Conservation (phyloP, 2,888 invertebrate species). For the Asteroscopus sphinx region DNA sequence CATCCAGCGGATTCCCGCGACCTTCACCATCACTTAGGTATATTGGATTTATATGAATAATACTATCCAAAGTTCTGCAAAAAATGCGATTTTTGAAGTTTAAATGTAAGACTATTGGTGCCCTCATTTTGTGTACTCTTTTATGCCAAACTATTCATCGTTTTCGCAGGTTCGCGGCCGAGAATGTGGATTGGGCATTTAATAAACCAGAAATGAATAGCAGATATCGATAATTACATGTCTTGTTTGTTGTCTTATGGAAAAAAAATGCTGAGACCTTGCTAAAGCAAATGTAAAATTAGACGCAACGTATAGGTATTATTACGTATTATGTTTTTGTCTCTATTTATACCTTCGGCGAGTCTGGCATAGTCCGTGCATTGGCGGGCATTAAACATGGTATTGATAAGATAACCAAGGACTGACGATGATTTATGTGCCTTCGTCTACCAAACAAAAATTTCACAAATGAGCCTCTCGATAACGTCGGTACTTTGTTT, state of each 20-base stretch:
- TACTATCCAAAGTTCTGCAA: too few species aligned
- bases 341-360: constrained; percentile 10
- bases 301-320: constrained; percentile 6
- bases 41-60: too few species aligned
- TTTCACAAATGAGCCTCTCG: constrained; percentile 16
- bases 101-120: too few species aligned
- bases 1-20: too few species aligned
- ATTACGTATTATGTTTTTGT: constrained; percentile 19
- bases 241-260: too few species aligned
- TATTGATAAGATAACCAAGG: constrained; percentile 48
- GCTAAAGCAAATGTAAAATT: constrained; percentile 21
- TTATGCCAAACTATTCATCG: too few species aligned
- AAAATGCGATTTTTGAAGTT: too few species aligned
- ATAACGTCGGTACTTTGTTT: constrained; percentile 23
- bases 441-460: constrained; percentile 23
- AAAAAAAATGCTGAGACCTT: constrained; percentile 30
- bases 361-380: constrained; percentile 11
- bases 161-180: too few species aligned
- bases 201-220: constrained; percentile 32
- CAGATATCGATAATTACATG: constrained; percentile 8
- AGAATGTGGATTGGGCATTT: too few species aligned
- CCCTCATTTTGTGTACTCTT: too few species aligned
- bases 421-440: constrained; percentile 46
- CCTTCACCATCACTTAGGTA: too few species aligned
- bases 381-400: constrained; percentile 14